Conservation (phyloP, 2,797 vertebrate species). For the Myiotriccus ornatus region DNA sequence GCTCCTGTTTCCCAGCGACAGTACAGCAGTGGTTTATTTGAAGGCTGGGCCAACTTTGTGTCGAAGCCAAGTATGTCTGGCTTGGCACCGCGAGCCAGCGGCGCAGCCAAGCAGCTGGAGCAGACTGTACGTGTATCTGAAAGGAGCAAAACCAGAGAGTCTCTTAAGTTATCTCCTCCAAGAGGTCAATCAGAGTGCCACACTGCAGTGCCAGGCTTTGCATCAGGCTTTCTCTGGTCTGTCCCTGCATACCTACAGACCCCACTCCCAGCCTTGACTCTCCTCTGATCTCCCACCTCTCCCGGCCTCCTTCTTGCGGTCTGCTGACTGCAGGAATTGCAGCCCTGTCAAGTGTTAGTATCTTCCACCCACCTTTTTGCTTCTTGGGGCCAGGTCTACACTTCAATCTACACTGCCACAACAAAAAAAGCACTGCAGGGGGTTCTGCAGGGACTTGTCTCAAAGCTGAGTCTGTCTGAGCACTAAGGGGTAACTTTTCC, state of each 20-base stretch:
- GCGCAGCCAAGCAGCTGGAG: slow-evolving; percentile 53
- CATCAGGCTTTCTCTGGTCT: neutral
- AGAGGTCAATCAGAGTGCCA: slow-evolving; percentile 42
- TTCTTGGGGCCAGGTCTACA: neutral
- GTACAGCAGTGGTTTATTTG: slow-evolving; percentile 39
- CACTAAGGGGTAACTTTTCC: neutral
- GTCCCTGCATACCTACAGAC: neutral
- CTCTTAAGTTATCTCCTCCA: slow-evolving; percentile 31
- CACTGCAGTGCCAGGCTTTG: slow-evolving; percentile 6
- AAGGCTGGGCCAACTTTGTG: slow-evolving; percentile 38
- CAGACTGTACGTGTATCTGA: slow-evolving; percentile 18
- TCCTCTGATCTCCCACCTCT: neutral
- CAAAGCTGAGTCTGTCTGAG: neutral
- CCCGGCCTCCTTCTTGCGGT: neutral
- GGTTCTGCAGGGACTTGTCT: neutral
- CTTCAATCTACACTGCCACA: neutral
- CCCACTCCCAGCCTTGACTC: neutral
- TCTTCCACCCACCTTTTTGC: neutral
- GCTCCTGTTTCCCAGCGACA: slow-evolving; percentile 25
- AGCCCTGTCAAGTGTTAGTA: neutral
- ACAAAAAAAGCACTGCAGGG: neutral
- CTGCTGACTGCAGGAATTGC: neutral
- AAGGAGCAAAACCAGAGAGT: slow-evolving; percentile 42
- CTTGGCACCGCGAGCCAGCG: neutral
- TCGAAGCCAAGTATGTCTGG: slow-evolving; percentile 52